A percentile compares a stretch with the other conserved stretches of the same genome.
Evolutionary conservation across 2,888 invertebrate species (phyloP).

Genomic region (Amblyjoppa proteus): DNA sequence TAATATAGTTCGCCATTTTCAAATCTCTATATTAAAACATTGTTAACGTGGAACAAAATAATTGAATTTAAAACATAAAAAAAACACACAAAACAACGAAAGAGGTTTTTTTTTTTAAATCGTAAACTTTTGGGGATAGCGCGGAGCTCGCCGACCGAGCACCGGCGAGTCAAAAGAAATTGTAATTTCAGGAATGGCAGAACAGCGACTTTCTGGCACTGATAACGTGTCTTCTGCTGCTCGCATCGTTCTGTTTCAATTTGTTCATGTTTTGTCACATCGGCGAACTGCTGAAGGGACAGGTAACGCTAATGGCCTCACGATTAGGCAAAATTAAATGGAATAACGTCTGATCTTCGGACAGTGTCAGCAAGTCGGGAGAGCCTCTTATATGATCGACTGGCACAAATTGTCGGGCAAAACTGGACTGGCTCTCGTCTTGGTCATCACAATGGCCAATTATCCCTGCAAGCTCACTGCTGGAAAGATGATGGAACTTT

Average conservation of each 20-base stretch:
- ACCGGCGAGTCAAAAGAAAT: neutral
- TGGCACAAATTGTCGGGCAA: constrained; percentile 59
- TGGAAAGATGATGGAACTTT: constrained; percentile 54
- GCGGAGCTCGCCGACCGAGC: neutral
- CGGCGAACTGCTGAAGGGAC: constrained; percentile 66
- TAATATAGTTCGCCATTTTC: neutral
- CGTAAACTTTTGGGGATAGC: neutral
- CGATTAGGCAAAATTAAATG: neutral
- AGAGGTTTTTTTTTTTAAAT: neutral
- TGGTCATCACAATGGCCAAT: constrained; percentile 48
- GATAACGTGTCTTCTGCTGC: constrained; percentile 56
- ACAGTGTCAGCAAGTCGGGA: constrained; percentile 48
- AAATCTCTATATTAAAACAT: neutral
- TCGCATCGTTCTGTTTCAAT: constrained; percentile 67
- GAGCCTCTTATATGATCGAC: constrained; percentile 43
- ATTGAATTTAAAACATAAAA: neutral
- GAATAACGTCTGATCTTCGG: neutral
- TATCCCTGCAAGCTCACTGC: constrained; percentile 54
- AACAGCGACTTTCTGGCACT: constrained; percentile 50
- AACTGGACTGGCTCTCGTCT: constrained; percentile 37
- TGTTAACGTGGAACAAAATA: neutral
- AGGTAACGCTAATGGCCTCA: constrained; percentile 39
- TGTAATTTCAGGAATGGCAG: constrained; percentile 58
- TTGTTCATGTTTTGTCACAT: constrained; percentile 68
- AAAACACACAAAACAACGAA: too few species aligned